These are phyloP conservation scores for Endomychus coccineus DNA, from an alignment of 2,888 invertebrate genomes.

Conservation along the genomic window DNA sequence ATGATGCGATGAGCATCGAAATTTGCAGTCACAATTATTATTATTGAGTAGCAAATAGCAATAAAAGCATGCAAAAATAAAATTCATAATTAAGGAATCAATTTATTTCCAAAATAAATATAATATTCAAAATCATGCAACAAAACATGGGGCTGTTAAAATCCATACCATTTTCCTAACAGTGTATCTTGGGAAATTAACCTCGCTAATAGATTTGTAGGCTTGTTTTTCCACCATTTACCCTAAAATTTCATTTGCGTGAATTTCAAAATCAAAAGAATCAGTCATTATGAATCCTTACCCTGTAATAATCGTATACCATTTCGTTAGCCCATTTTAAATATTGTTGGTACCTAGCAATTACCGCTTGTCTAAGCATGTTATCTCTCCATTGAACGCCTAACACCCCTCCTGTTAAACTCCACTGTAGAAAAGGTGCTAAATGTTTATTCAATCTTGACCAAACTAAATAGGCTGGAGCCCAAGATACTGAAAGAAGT, in stretches of 20 bases:
- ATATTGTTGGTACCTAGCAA: slow-evolving; percentile 54
- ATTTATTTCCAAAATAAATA: no score
- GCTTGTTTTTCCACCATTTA: slow-evolving; percentile 23
- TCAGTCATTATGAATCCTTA: slow-evolving; percentile 26
- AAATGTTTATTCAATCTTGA: slow-evolving; percentile 58
- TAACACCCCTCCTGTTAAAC: slow-evolving; percentile 48
- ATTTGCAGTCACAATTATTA: no score
- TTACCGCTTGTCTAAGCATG: slow-evolving; percentile 55
- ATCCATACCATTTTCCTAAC: slow-evolving; percentile 41
- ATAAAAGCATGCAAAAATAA: no score
- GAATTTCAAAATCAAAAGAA: neutral
- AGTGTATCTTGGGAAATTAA: slow-evolving; percentile 51
- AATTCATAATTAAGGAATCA: no score
- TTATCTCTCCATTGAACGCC: slow-evolving; percentile 59
- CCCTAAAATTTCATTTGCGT: slow-evolving; percentile 44
- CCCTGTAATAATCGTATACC: slow-evolving; percentile 56
- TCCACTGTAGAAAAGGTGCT: slow-evolving; percentile 61
- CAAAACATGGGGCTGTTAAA: slow-evolving; percentile 21
- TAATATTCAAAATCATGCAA: no score
- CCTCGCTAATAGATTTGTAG: slow-evolving; percentile 51
- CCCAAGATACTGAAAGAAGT: slow-evolving; percentile 57
- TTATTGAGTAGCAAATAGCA: no score
- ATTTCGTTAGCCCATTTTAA: slow-evolving; percentile 45
- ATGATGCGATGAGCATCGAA: no score
- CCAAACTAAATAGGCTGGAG: slow-evolving; percentile 62